A percentile compares a stretch with the other conserved stretches of the same genome.
phyloP scores from a whole-genome alignment of 1,140 invertebrate genomes.

The Habropoda laboriosa region DNA sequence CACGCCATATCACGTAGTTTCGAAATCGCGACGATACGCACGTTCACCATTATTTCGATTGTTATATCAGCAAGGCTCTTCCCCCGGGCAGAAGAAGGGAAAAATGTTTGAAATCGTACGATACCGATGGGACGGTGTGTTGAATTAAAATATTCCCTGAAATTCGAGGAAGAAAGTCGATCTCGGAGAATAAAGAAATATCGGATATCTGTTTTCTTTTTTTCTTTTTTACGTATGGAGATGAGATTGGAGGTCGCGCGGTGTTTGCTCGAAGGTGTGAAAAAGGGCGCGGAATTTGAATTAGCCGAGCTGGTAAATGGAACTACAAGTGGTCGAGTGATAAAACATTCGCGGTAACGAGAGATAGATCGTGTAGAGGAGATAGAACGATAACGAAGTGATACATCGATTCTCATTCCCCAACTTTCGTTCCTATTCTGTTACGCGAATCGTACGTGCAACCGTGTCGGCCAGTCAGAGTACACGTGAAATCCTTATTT shows the following conservation, averaged over 20 bases:
- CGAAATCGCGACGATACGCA: neutral
- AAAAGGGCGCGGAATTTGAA: too few relatives aligned
- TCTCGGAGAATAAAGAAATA: too few relatives aligned
- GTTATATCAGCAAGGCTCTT: too few relatives aligned
- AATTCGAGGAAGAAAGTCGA: conserved; percentile 8
- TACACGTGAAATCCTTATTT: conserved; percentile 31
- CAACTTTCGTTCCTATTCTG: neutral
- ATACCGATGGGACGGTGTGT: neutral
- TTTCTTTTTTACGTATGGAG: too few relatives aligned
- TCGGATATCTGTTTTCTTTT: too few relatives aligned
- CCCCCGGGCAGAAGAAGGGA: neutral
- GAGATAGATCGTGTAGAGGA: too few relatives aligned
- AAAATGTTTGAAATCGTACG: neutral
- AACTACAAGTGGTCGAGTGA: too few relatives aligned
- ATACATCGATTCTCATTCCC: neutral
- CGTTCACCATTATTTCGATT: conserved; percentile 7
- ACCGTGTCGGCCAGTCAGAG: neutral
- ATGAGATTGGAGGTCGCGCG: too few relatives aligned
- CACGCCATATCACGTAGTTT: neutral
- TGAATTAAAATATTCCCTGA: conserved; percentile 6
- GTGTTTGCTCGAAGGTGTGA: too few relatives aligned
- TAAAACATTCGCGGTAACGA: too few relatives aligned
- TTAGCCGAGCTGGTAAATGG: too few relatives aligned
- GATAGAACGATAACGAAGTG: neutral
- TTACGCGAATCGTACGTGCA: conserved; percentile 13